Percentiles rank a stretch among this genome's conserved stretches.
Evolutionary conservation across 2,888 invertebrate genomes (phyloP).

Genomic region (Heteropelma amictum): DNA sequence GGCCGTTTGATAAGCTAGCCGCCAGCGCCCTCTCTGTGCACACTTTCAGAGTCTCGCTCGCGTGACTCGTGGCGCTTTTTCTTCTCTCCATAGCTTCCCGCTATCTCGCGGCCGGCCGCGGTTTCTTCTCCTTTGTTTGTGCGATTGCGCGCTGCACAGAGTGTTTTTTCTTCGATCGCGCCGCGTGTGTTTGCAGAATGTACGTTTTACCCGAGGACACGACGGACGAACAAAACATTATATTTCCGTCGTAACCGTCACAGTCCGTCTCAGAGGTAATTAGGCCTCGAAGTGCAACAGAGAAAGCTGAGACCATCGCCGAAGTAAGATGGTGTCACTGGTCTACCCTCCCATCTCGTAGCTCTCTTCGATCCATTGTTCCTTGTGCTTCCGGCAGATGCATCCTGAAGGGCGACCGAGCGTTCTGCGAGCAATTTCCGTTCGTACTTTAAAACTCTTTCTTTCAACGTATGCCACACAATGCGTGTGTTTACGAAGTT

Average conservation of each 20-base stretch:
- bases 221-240: background rate
- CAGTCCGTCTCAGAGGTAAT: constrained; percentile 68
- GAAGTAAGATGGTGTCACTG: constrained; percentile 72
- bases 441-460: background rate
- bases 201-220: background rate
- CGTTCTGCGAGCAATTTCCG: constrained; percentile 66
- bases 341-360: constrained; percentile 70
- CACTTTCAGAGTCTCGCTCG: no score
- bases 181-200: no score
- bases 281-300: constrained; percentile 72
- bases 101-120: no score
- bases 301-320: constrained; percentile 73
- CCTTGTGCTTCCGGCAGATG: constrained; percentile 65
- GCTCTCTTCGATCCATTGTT: constrained; percentile 71
- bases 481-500: no score
- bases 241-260: background rate
- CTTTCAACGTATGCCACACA: background rate
- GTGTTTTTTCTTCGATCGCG: no score
- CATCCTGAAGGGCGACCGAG: constrained; percentile 71
- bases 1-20: no score
- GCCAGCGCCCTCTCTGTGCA: no score
- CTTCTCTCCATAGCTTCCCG: no score
- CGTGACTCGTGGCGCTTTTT: no score
- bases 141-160: no score
- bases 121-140: no score